Evolutionary conservation across 2,888 invertebrate species (phyloP), one percentile per base, ranked within the genome.

Genomic region (Melanostoma scalare): DNA sequence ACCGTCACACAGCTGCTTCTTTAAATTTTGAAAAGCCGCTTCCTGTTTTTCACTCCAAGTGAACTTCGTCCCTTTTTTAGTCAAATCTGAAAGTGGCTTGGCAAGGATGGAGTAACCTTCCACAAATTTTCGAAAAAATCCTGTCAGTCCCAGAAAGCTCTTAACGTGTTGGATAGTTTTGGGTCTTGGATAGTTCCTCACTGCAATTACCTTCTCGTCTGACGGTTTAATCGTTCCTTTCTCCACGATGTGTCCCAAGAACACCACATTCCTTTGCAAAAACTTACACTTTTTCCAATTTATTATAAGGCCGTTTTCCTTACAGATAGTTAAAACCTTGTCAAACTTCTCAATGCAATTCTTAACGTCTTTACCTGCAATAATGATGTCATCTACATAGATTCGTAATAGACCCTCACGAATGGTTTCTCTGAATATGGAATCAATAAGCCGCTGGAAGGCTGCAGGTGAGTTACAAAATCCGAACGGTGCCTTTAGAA

Each of bases 221-320:
- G 52, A 52, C 3, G 44, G 10, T 10, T 3, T 3, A 4, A 46
- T 46, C 6, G n/a, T 10, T 10, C 44, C 44, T 3, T 46, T 46
- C 10, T 46, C 44, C 2, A 46, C n/a, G 10, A 46, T 46, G 10
- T 46, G 44, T 46, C 44, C 50, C 6, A 31, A 31, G 9, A 50
- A 50, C 33, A 50, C 31, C 6, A 52, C 52, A 52, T 33, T 33
- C 33, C 8, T 52, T 10, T 52, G 52, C n/a, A 52, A 50, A 50
- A 30, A 50, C 6, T 33, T 52, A 2, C 9, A 52, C 33, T 31
- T 52, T 33, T 52, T 52, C 52, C 31, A 52, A 52, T 52, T 52
- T 6, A 52, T 52, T 5, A 52, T 52, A 4, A 33, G 33, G 3
- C 52, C 52, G 4, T 33, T 52, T 52, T 52, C 33, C 33, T 31